Evolutionary conservation across 2,113 vertebrate genomes (phyloP).

Genomic region (Ibidorhyncha struthersii): DNA sequence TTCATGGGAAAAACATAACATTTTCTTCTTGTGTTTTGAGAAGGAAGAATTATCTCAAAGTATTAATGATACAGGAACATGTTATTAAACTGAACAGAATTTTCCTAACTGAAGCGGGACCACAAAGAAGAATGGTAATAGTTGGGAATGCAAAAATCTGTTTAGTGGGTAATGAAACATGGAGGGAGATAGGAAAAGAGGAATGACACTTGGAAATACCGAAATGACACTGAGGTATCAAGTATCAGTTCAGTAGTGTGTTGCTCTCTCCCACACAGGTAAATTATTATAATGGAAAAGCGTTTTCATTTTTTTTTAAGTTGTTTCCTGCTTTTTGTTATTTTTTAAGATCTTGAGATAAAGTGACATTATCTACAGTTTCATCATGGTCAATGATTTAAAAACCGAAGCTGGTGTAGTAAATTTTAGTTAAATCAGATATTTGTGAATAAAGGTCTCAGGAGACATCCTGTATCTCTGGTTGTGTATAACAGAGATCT

Average conservation of each 20-base stretch:
- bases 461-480: background rate
- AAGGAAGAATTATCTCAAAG: background rate
- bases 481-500: background rate
- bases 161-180: background rate
- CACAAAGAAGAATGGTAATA: background rate
- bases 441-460: background rate
- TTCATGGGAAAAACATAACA: background rate
- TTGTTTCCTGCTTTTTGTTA: background rate
- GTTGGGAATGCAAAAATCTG: background rate
- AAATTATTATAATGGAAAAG: background rate
- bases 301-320: background rate
- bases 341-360: background rate
- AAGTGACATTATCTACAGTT: background rate
- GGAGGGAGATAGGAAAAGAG: background rate
- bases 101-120: background rate
- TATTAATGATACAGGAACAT: background rate
- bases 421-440: background rate
- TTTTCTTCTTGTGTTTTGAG: background rate
- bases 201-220: background rate
- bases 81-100: background rate
- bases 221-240: background rate
- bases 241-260: background rate
- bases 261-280: background rate
- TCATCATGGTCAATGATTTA: background rate
- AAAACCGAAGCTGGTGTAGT: background rate